Percentiles rank a stretch among this genome's conserved stretches.
Conservation (phyloP, 2,113 vertebrate species). For the Pedetes capensis region DNA sequence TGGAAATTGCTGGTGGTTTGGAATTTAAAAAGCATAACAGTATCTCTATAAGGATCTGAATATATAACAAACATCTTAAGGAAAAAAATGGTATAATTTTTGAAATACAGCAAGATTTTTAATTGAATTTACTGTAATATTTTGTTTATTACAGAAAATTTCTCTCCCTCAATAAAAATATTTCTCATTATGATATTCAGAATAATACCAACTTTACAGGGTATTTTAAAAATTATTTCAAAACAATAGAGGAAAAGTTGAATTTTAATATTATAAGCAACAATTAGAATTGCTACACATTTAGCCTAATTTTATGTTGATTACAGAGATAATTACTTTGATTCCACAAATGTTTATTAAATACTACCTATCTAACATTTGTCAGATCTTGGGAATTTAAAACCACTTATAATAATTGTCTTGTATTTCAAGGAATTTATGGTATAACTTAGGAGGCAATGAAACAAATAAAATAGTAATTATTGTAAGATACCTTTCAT, state of each 20-base stretch:
- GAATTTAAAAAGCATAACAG: conserved; percentile 20
- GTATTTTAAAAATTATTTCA: background rate
- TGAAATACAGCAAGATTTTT: background rate
- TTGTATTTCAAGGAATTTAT: background rate
- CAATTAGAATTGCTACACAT: background rate
- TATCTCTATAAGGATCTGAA: background rate
- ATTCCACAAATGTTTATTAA: background rate
- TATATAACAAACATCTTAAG: background rate
- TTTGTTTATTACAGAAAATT: background rate
- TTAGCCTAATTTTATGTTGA: background rate
- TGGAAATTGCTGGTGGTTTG: background rate
- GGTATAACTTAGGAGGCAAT: background rate
- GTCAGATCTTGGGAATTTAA: background rate
- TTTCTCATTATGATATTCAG: background rate
- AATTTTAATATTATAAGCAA: conserved; percentile 8
- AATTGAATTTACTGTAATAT: background rate
- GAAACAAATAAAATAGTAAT: background rate
- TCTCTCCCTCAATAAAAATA: background rate
- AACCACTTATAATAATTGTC: background rate
- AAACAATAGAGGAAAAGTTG: background rate
- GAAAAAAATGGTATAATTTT: background rate
- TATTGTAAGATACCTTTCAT: background rate
- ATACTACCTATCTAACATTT: background rate
- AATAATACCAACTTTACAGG: background rate
- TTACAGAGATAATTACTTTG: background rate